Percentiles rank a stretch among this genome's conserved stretches.
Evolutionary conservation across 2,888 invertebrate genomes (phyloP).

Genomic region (Zygaena filipendulae): DNA sequence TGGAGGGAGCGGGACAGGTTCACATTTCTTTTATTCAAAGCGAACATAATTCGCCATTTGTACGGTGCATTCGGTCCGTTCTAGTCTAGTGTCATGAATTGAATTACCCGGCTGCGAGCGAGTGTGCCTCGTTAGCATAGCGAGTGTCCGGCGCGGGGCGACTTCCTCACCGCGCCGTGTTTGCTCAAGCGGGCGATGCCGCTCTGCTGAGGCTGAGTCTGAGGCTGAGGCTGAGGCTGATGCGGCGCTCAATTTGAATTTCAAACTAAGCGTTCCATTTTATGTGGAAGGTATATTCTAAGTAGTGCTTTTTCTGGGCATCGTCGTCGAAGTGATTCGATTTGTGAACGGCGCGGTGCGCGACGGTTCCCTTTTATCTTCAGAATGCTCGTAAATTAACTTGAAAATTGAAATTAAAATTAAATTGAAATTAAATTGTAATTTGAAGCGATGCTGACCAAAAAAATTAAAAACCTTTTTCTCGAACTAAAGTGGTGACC

Average conservation of each 20-base stretch:
- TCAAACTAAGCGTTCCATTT: constrained; percentile 59
- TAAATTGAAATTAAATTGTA: constrained; percentile 2
- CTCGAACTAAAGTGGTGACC: not conserved
- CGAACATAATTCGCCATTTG: constrained; percentile 37
- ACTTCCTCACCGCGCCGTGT: constrained; percentile 35
- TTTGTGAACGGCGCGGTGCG: no score
- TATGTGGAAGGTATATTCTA: constrained; percentile 47
- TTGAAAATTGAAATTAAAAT: no score
- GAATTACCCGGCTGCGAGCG: constrained; percentile 32
- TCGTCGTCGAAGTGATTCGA: no score
- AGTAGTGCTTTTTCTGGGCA: constrained; percentile 34
- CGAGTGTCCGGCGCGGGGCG: constrained; percentile 33
- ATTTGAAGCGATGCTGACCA: no score
- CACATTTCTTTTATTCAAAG: constrained; percentile 25
- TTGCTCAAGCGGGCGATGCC: constrained; percentile 31
- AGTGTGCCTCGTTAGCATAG: constrained; percentile 34
- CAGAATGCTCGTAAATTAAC: no score
- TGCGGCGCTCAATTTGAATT: constrained; percentile 58
- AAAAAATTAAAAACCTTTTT: constrained; percentile 4
- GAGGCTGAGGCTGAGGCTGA: constrained; percentile 14
- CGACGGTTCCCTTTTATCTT: no score
- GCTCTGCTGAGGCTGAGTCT: constrained; percentile 6
- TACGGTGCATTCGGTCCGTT: constrained; percentile 31
- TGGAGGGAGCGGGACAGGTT: no score
- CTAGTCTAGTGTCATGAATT: constrained; percentile 36